Conservation (phyloP, 2,888 invertebrate genomes). For the Tenthredo notha region DNA sequence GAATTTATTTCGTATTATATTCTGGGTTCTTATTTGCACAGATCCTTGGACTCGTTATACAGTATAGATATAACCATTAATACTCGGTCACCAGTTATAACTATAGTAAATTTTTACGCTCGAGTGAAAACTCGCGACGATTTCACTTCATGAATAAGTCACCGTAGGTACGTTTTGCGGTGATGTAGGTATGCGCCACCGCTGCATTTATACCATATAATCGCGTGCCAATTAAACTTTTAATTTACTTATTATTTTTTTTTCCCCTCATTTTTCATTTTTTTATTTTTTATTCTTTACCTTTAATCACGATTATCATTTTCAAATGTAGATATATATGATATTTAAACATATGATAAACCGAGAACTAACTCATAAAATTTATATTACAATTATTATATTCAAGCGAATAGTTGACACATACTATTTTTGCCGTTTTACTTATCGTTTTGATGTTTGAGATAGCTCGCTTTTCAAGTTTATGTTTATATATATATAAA, state of each 20-base stretch:
- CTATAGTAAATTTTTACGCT: not conserved
- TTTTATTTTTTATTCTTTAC: not conserved
- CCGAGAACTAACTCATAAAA: not conserved
- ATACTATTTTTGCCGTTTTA: not conserved
- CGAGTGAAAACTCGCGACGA: conserved; percentile 28
- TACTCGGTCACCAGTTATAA: conserved; percentile 3
- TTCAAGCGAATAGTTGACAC: too few relatives aligned
- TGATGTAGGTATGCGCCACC: not conserved
- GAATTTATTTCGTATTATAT: not conserved
- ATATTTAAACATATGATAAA: not conserved
- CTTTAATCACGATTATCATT: not conserved
- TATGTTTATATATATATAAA: not conserved
- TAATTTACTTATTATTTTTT: not conserved
- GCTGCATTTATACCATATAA: not conserved
- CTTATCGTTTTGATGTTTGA: not conserved
- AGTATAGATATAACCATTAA: not conserved
- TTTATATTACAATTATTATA: too few relatives aligned
- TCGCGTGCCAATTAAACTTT: conserved; percentile 12
- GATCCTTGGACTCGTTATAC: conserved; percentile 34
- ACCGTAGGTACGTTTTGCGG: not conserved
- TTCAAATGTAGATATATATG: not conserved
- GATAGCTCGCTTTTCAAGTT: not conserved
- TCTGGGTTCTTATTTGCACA: not conserved
- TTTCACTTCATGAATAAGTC: conserved; percentile 36
- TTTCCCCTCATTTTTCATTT: too few relatives aligned